Conservation (phyloP, 2,888 invertebrate genomes). For the Lypha dubia region DNA sequence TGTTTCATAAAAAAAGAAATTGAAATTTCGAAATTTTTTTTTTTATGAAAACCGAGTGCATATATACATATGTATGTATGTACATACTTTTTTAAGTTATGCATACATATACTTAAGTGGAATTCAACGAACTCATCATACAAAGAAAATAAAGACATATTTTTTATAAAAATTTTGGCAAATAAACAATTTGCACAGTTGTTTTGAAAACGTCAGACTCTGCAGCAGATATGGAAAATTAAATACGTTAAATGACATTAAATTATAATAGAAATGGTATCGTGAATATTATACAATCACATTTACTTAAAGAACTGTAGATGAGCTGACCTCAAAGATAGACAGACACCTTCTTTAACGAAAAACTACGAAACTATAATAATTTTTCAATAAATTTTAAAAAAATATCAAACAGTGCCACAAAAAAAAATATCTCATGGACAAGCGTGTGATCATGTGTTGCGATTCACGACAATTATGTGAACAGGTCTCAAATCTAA, state of each 20-base stretch:
- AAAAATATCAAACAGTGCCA: too few species aligned
- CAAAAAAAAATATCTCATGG: too few species aligned
- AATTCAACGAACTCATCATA: slow-evolving; percentile 22
- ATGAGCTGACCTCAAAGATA: too few species aligned
- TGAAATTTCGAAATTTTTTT: neutral
- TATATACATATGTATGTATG: neutral
- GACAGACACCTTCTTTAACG: too few species aligned
- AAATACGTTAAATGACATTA: neutral
- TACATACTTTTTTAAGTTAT: too few species aligned
- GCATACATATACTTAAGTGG: neutral
- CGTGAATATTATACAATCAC: neutral
- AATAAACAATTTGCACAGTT: neutral
- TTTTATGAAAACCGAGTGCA: neutral
- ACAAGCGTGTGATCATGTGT: too few species aligned
- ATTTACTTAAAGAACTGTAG: too few species aligned
- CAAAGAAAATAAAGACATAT: slow-evolving; percentile 10
- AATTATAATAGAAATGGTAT: neutral
- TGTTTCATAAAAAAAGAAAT: neutral
- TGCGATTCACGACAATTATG: too few species aligned
- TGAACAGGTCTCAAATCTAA: too few species aligned
- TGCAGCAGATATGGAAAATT: neutral
- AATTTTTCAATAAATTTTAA: too few species aligned
- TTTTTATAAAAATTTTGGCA: slow-evolving; percentile 18
- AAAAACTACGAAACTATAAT: too few species aligned
- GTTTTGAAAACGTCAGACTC: neutral